Conservation (phyloP, 1,140 invertebrate genomes). For the Scaptodrosophila lebanonensis region DNA sequence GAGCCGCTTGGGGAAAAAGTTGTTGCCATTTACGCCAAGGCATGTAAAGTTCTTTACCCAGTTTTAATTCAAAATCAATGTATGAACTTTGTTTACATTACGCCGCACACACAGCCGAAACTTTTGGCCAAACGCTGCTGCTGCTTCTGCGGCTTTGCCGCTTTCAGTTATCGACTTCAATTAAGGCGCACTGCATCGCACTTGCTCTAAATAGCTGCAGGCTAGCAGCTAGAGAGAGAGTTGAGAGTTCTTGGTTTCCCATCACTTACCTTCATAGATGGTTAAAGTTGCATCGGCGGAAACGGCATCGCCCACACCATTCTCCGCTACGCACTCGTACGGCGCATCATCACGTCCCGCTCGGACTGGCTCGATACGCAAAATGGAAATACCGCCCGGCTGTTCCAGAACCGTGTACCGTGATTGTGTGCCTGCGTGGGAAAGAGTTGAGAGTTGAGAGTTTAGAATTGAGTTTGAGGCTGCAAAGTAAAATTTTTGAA, state of each 20-base stretch:
- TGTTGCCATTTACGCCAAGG: slow-evolving; percentile 54
- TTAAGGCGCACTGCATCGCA: slow-evolving; percentile 28
- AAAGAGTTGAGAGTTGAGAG: no score
- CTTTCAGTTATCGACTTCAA: slow-evolving; percentile 18
- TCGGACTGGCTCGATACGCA: slow-evolving; percentile 94
- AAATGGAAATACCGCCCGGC: slow-evolving; percentile 85
- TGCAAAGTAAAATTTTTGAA: no score
- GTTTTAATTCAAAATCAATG: slow-evolving; percentile 75
- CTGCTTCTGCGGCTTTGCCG: not conserved
- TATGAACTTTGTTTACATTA: slow-evolving; percentile 74
- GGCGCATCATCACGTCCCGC: slow-evolving; percentile 89
- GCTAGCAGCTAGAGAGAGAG: slow-evolving; percentile 1
- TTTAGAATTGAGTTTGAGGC: no score
- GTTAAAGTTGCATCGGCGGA: slow-evolving; percentile 90
- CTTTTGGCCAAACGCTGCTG: slow-evolving; percentile 37
- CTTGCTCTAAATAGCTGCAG: slow-evolving; percentile 6
- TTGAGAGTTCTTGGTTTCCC: slow-evolving; percentile 30
- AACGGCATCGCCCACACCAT: slow-evolving; percentile 96
- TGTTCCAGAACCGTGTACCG: slow-evolving; percentile 80
- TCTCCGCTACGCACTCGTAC: slow-evolving; percentile 98
- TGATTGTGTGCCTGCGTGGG: slow-evolving; percentile 81
- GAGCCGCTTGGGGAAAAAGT: slow-evolving; percentile 20
- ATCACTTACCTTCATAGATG: slow-evolving; percentile 90
- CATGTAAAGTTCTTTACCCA: slow-evolving; percentile 65
- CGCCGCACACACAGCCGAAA: slow-evolving; percentile 60